Conservation (phyloP, 2,888 invertebrate species). For the Cheilosia vernalis region DNA sequence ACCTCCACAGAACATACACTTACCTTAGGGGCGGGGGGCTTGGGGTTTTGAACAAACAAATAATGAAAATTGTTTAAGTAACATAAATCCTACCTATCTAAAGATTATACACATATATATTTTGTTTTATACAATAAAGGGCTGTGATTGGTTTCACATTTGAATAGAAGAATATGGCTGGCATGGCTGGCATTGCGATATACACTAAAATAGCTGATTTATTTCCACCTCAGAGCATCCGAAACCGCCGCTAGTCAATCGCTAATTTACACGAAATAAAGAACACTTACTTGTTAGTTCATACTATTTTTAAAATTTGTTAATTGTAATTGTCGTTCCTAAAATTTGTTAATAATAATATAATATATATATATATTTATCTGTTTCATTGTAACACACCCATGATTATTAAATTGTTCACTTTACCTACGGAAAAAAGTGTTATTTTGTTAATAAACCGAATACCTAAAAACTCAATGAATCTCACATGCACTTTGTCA, state of each 20-base stretch:
- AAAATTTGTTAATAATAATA: conserved; percentile 54
- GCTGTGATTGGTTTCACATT: conserved; percentile 59
- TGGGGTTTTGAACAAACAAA: conserved; percentile 1
- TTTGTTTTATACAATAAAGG: conserved; percentile 35
- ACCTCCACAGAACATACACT: conserved; percentile 2
- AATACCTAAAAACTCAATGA: conserved; percentile 69
- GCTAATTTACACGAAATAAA: conserved; percentile 42
- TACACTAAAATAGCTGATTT: conserved; percentile 53
- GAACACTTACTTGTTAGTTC: conserved; percentile 41
- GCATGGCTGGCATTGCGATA: conserved; percentile 74
- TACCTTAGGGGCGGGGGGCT: neutral
- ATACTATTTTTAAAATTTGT: conserved; percentile 49
- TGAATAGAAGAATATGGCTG: conserved; percentile 71
- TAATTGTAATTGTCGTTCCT: conserved; percentile 58
- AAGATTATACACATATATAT: conserved; percentile 59
- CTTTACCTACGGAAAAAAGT: conserved; percentile 58
- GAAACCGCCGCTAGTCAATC: conserved; percentile 63
- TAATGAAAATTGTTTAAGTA: conserved; percentile 22
- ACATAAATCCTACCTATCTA: conserved; percentile 66
- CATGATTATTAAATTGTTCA: conserved; percentile 66
- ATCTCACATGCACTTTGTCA: conserved; percentile 53
- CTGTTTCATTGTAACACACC: conserved; percentile 68
- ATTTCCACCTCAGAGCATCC: conserved; percentile 34
- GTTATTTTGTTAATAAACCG: conserved; percentile 22
- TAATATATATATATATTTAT: conserved; percentile 32